Conservation (phyloP, 37 sponge, comb jelly and placozoan species). For the Corticium candelabrum region DNA sequence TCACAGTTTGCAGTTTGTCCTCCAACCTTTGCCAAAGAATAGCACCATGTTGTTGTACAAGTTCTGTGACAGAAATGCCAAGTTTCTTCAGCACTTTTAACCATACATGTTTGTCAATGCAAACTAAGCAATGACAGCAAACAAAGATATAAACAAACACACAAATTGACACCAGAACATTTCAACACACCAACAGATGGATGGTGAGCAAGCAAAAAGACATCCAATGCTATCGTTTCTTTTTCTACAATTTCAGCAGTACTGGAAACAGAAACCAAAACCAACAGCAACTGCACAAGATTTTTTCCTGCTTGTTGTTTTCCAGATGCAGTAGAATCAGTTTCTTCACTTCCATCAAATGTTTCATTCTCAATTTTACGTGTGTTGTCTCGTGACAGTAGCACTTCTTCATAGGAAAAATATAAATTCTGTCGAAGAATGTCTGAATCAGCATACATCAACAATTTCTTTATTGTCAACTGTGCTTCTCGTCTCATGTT, state of each 20-base stretch:
- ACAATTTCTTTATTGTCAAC: background rate
- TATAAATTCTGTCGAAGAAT: background rate
- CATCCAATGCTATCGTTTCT: slow-evolving; percentile 23
- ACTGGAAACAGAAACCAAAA: slow-evolving; percentile 18
- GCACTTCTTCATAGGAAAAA: background rate
- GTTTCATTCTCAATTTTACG: background rate
- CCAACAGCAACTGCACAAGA: slow-evolving; percentile 6
- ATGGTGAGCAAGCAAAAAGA: slow-evolving; percentile 31
- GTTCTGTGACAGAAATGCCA: slow-evolving; percentile 2
- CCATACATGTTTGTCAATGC: slow-evolving; percentile 31
- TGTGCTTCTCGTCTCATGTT: background rate
- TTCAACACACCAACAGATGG: slow-evolving; percentile 32
- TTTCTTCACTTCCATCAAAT: background rate
- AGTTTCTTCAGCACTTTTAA: slow-evolving; percentile 15
- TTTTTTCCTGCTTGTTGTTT: background rate
- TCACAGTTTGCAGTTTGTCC: background rate
- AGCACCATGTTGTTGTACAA: background rate
- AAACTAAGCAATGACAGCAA: slow-evolving; percentile 10
- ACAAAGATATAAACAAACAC: background rate
- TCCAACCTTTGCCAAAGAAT: background rate
- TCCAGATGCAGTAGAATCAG: background rate
- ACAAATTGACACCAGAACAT: background rate
- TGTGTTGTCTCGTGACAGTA: background rate
- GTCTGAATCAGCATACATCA: background rate
- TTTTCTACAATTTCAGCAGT: slow-evolving; percentile 21